Percentiles rank a stretch among this genome's conserved stretches.
phyloP scores from a whole-genome alignment of 2,797 vertebrate species.

The Nasua narica region DNA sequence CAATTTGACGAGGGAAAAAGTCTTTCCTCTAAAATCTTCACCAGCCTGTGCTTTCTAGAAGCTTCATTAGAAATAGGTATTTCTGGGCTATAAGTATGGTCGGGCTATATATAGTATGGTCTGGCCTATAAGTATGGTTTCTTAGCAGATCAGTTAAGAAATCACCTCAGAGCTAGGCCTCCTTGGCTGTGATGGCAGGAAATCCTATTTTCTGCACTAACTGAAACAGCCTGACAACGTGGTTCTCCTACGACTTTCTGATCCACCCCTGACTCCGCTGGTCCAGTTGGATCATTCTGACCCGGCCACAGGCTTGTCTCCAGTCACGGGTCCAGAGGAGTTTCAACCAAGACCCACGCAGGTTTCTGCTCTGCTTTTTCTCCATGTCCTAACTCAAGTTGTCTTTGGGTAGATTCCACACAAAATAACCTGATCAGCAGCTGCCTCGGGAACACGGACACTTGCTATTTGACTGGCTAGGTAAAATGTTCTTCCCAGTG shows the following conservation, averaged over 20 bases:
- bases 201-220: not conserved
- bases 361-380: not conserved
- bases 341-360: not conserved
- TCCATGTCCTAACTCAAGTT: not conserved
- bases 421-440: not conserved
- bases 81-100: not conserved
- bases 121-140: not conserved
- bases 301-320: not conserved
- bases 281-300: not conserved
- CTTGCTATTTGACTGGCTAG: not conserved
- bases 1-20: not conserved
- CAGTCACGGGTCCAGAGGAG: not conserved
- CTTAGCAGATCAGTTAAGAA: not conserved
- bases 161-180: not conserved
- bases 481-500: not conserved
- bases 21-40: not conserved
- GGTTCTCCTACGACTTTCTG: not conserved
- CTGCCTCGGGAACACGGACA: not conserved
- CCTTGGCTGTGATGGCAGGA: not conserved
- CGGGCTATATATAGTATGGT: too few species aligned
- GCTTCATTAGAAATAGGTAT: not conserved
- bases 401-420: not conserved
- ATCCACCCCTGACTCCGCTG: too few species aligned
- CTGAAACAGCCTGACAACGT: accelerated
- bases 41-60: not conserved